Evolutionary conservation across 2,888 invertebrate genomes (phyloP).

Genomic region (Emesis russula): DNA sequence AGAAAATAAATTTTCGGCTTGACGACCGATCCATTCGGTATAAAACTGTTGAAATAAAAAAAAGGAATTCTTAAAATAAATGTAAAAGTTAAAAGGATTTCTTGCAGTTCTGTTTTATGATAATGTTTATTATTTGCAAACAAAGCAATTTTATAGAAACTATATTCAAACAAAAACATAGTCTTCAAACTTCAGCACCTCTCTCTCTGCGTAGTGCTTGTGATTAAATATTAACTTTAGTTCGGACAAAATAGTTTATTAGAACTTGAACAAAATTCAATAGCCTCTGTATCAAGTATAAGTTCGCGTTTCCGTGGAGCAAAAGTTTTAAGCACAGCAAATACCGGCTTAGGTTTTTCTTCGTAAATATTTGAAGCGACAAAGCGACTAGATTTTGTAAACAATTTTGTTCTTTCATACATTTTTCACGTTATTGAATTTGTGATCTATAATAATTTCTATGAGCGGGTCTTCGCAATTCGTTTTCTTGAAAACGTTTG

Average conservation of each 20-base stretch:
- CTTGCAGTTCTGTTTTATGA: not conserved
- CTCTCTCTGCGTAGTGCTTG: not conserved
- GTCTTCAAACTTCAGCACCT: not conserved
- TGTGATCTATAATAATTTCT: not conserved
- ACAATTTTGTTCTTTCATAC: conserved; percentile 33
- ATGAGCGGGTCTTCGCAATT: not conserved
- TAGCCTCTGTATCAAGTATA: conserved; percentile 48
- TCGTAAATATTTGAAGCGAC: conserved; percentile 72
- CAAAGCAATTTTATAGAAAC: too few species aligned
- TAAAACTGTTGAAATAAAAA: too few species aligned
- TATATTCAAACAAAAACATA: too few species aligned
- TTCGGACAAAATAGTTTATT: conserved; percentile 46
- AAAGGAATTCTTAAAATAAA: too few species aligned
- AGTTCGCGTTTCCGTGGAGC: conserved; percentile 56
- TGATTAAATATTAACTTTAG: not conserved
- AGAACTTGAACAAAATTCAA: conserved; percentile 42
- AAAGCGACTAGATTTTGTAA: conserved; percentile 58
- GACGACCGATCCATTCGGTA: too few species aligned
- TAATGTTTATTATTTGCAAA: too few species aligned
- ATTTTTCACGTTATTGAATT: conserved; percentile 4
- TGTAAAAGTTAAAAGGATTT: too few species aligned
- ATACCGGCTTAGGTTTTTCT: conserved; percentile 79
- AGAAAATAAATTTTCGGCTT: too few species aligned
- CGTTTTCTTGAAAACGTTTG: not conserved
- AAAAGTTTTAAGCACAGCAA: conserved; percentile 76